Evolutionary conservation across 2,797 vertebrate genomes (phyloP), one percentile per base, ranked within the genome.

Genomic region (Neostethus bicornis): DNA sequence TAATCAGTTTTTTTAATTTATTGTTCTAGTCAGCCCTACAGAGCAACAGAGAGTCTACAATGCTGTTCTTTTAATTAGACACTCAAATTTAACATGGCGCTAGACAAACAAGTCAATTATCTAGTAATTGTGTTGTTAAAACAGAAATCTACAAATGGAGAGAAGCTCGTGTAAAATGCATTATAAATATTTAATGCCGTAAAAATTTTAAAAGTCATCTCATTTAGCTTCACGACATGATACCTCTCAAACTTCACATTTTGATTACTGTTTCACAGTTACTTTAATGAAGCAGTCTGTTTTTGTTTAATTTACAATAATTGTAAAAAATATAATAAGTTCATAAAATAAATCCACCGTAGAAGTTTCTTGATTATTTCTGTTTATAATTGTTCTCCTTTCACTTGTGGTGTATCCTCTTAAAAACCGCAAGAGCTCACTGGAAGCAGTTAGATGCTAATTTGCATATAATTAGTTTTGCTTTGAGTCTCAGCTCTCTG

Each of bases 401-500:
- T 56, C 12, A 42, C 5, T 52, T 21, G 19, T 31, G 42, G 31
- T 20, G 16, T 19, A 16, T 56, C 42, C 16, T 54, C 5, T 32
- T 28, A 20, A 50, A 54, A 63, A 49, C 31, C 58, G 13, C 29
- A 60, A 26, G 47, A 66, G 56, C 56, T 66, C 32, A 51, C 25
- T 38, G 28, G 23, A 54, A 26, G 19, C 38, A 41, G 51, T 52
- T 14, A 32, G 31, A 29, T 12, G 31, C 9, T 39, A 43, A 55
- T 62, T 52, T 72, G 37, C 24, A 55, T 50, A 53, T 47, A 48
- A 60, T 31, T 61, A 47, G 24, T 61, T 74, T 65, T 38, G 24
- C 62, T 61, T 29, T 1, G 1, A 65, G 34, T 24, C 9, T 8
- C 14, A 23, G 11, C 12, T 31, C 32, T 45, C 47, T 0, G 3